phyloP scores from a whole-genome alignment of 2,888 invertebrate genomes.

The Drosophila crucigera region DNA sequence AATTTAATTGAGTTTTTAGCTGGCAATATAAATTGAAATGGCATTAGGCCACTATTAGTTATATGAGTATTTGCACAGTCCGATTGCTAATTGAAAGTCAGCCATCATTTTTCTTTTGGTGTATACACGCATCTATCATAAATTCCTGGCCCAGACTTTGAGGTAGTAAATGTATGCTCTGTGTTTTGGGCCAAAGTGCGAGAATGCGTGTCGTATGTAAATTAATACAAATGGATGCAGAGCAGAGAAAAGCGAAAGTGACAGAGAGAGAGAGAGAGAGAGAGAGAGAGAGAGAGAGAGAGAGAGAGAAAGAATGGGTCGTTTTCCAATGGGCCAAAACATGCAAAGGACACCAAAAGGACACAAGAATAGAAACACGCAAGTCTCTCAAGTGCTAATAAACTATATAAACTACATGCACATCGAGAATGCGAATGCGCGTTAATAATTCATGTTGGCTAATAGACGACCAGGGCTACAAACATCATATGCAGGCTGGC shows the following conservation, averaged over 20 bases:
- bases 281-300: slow-evolving; percentile 16
- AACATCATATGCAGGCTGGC: slow-evolving; percentile 72
- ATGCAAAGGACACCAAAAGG: slow-evolving; percentile 79
- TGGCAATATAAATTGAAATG: neutral
- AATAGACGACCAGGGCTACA: slow-evolving; percentile 60
- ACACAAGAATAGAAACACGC: slow-evolving; percentile 45
- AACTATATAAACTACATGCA: slow-evolving; percentile 80
- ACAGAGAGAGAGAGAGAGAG: too few relatives aligned
- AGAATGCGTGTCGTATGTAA: slow-evolving; percentile 82
- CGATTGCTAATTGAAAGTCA: slow-evolving; percentile 45
- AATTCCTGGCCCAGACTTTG: slow-evolving; percentile 23
- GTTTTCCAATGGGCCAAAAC: slow-evolving; percentile 57
- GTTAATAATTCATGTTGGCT: slow-evolving; percentile 78
- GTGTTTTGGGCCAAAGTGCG: slow-evolving; percentile 49
- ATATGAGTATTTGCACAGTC: neutral
- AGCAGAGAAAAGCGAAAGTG: slow-evolving; percentile 3
- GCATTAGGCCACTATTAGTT: slow-evolving; percentile 20
- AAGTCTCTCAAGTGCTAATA: slow-evolving; percentile 78
- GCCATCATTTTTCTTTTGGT: slow-evolving; percentile 25
- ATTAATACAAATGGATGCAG: slow-evolving; percentile 67
- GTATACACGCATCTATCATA: slow-evolving; percentile 65
- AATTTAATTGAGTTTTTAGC: neutral
- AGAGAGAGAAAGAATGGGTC: slow-evolving; percentile 32
- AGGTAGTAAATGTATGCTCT: neutral
- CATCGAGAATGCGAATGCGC: slow-evolving; percentile 57